Percentiles rank a stretch among this genome's conserved stretches.
These are phyloP conservation scores for Enteromius radiatus DNA, from an alignment of 2,797 vertebrate species.

Conservation along the genomic window DNA sequence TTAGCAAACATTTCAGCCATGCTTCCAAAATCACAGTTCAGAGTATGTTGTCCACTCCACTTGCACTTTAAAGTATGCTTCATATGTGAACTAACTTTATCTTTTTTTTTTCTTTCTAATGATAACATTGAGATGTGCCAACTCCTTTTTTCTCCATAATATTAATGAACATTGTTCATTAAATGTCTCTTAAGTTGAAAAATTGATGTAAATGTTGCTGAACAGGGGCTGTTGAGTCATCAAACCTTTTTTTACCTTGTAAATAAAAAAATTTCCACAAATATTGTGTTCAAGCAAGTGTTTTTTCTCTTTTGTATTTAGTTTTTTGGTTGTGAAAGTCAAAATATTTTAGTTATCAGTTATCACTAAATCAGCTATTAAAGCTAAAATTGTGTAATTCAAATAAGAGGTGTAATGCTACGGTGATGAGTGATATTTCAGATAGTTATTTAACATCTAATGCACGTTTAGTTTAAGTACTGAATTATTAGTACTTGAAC, in stretches of 20 bases:
- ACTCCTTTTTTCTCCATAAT: constrained; percentile 37
- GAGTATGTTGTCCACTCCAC: neutral
- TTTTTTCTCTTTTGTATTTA: neutral
- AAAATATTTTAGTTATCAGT: neutral
- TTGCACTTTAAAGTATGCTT: constrained; percentile 28
- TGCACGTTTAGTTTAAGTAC: neutral
- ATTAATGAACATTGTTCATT: constrained; percentile 4
- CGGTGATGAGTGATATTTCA: neutral
- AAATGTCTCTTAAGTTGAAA: constrained; percentile 47
- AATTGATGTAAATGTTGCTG: constrained; percentile 50
- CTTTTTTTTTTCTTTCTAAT: neutral
- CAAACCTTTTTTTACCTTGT: constrained; percentile 69
- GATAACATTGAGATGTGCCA: constrained; percentile 64
- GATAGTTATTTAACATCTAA: too few relatives aligned
- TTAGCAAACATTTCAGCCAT: neutral
- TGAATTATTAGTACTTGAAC: neutral
- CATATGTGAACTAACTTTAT: neutral
- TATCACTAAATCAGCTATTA: neutral
- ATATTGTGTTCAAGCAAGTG: neutral
- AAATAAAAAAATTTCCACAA: constrained; percentile 51
- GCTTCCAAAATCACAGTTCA: neutral
- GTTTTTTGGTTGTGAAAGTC: neutral
- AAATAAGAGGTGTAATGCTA: neutral
- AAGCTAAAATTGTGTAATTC: neutral
- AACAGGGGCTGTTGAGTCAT: constrained; percentile 71